phyloP scores from a whole-genome alignment of 2,888 invertebrate species.

The Trachelus tabidus region DNA sequence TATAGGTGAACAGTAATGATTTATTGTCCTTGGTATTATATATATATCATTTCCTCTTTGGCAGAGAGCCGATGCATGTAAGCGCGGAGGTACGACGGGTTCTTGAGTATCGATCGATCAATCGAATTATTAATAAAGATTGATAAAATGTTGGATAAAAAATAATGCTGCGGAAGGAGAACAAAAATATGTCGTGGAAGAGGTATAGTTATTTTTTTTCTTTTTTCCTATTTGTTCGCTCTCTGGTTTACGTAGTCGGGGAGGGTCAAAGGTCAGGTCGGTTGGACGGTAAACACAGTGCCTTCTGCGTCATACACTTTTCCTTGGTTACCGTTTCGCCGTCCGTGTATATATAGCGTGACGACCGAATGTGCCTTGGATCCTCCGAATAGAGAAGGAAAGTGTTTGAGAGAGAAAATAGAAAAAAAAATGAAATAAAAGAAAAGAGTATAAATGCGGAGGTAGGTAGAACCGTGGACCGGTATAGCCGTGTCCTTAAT shows the following conservation, averaged over 20 bases:
- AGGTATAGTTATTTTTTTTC: neutral
- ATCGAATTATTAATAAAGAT: neutral
- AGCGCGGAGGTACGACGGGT: neutral
- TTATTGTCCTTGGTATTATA: neutral
- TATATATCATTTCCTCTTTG: neutral
- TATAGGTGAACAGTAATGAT: constrained; percentile 9
- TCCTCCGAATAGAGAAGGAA: neutral
- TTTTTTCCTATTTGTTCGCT: neutral
- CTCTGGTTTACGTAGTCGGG: neutral
- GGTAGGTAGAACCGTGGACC: constrained; percentile 62
- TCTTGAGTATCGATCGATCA: neutral
- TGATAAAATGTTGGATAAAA: neutral
- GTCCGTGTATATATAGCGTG: neutral
- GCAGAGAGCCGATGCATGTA: neutral
- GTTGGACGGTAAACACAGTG: neutral
- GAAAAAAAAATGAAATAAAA: constrained; percentile 36
- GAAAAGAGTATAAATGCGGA: constrained; percentile 8
- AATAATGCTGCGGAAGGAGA: neutral
- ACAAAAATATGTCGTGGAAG: neutral
- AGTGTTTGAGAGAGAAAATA: constrained; percentile 27
- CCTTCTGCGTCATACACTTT: neutral
- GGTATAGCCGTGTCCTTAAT: constrained; percentile 65
- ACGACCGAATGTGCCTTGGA: neutral
- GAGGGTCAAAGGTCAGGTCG: neutral
- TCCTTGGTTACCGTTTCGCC: neutral